phyloP scores from a whole-genome alignment of 2,797 vertebrate genomes.

The Girardinus metallicus region DNA sequence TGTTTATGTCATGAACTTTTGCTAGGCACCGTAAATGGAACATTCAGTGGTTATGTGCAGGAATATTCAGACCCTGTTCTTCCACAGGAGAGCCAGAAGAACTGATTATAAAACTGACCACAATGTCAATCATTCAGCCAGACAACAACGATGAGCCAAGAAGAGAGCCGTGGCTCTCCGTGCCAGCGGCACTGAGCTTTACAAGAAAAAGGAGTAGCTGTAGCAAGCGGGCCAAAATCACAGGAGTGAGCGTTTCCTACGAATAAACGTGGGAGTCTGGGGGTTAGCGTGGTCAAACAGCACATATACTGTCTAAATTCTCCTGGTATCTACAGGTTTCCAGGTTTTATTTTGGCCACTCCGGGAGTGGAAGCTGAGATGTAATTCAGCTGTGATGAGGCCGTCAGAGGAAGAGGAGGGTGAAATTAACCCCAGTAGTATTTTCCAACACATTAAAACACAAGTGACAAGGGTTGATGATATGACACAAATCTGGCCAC shows the following conservation, averaged over 20 bases:
- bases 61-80: constrained; percentile 17
- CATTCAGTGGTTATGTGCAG: constrained; percentile 9
- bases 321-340: constrained; percentile 36
- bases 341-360: constrained; percentile 30
- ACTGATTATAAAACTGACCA: constrained; percentile 43
- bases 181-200: neutral
- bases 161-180: constrained; percentile 29
- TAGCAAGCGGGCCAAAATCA: constrained; percentile 33
- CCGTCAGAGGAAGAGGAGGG: constrained; percentile 54
- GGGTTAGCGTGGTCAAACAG: constrained; percentile 10
- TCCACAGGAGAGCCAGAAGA: constrained; percentile 32
- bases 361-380: constrained; percentile 44
- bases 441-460: constrained; percentile 30
- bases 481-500: constrained; percentile 26
- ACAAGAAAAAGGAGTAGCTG: constrained; percentile 45
- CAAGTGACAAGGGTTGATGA: constrained; percentile 15
- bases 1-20: neutral
- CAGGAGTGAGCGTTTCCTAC: constrained; percentile 34
- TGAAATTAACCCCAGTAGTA: constrained; percentile 59
- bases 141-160: constrained; percentile 46
- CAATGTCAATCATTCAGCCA: constrained; percentile 33
- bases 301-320: constrained; percentile 23
- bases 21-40: neutral
- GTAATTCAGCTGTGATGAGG: constrained; percentile 42
- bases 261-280: constrained; percentile 34